Conservation (phyloP, 1,140 invertebrate genomes). For the Condylostylus longicornis region DNA sequence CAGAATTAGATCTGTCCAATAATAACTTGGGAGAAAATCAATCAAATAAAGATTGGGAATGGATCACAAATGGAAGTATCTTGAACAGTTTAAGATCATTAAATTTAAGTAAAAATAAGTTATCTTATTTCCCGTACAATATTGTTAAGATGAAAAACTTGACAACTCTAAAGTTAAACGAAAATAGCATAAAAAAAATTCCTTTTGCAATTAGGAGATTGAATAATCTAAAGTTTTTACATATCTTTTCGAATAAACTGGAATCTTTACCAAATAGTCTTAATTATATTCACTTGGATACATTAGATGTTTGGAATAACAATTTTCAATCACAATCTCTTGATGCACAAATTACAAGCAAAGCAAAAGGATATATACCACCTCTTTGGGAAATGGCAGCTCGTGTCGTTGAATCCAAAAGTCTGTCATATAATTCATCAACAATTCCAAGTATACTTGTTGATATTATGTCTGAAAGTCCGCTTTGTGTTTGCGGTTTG, state of each 20-base stretch:
- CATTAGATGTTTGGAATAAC: constrained; percentile 27
- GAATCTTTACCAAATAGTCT: constrained; percentile 32
- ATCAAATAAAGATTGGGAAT: constrained; percentile 40
- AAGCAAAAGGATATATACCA: not conserved
- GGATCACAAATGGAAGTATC: constrained; percentile 40
- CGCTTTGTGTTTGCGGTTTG: constrained; percentile 23
- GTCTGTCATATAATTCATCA: constrained; percentile 13
- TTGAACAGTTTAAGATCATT: constrained; percentile 16
- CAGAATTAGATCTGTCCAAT: constrained; percentile 50
- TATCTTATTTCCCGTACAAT: constrained; percentile 16
- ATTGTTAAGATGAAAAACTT: constrained; percentile 35
- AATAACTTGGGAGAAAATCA: constrained; percentile 47
- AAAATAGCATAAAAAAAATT: constrained; percentile 41
- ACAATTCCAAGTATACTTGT: constrained; percentile 21
- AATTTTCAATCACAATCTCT: constrained; percentile 10
- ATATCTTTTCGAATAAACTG: constrained; percentile 37
- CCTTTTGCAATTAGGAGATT: constrained; percentile 46
- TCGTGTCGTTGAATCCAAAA: constrained; percentile 9
- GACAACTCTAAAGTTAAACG: constrained; percentile 43
- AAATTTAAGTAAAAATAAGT: constrained; percentile 22
- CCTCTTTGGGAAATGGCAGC: constrained; percentile 21
- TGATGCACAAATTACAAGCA: not conserved
- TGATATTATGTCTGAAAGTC: constrained; percentile 21
- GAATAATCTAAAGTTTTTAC: constrained; percentile 33
- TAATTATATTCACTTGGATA: constrained; percentile 18